Evolutionary conservation across 92 coral and sea anemone species (phyloP).

Genomic region (Plumapathes pennacea): DNA sequence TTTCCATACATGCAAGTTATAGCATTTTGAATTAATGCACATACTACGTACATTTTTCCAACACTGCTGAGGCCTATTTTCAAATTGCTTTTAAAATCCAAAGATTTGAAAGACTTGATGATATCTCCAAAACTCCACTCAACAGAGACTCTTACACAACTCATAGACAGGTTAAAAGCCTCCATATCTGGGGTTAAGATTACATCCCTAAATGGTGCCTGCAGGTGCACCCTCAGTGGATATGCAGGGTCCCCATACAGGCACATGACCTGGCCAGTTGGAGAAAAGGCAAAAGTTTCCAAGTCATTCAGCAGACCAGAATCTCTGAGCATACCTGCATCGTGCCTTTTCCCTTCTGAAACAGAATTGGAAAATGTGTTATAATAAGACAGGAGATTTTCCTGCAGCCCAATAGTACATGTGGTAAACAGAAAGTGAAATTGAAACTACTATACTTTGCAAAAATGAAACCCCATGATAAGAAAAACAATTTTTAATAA

Average conservation of each 20-base stretch:
- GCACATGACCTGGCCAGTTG: constrained; percentile 19
- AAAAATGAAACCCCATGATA: too few relatives aligned
- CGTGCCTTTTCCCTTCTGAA: constrained; percentile 7
- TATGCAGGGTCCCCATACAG: constrained; percentile 28
- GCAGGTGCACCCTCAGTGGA: constrained; percentile 18
- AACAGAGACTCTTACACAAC: constrained; percentile 7
- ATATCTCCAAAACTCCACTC: constrained; percentile 12
- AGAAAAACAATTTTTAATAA: too few relatives aligned
- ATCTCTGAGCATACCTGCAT: constrained; percentile 14
- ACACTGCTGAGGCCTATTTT: constrained; percentile 20
- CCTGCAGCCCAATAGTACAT: too few relatives aligned
- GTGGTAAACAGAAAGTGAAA: too few relatives aligned
- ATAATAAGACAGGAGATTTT: too few relatives aligned
- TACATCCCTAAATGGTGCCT: constrained; percentile 14
- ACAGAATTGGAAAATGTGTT: too few relatives aligned
- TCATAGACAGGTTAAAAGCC: constrained; percentile 15
- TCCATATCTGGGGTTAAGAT: constrained; percentile 10
- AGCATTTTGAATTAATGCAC: constrained; percentile 15
- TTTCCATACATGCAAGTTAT: constrained; percentile 28
- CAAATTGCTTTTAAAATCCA: constrained; percentile 28
- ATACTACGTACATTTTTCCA: constrained; percentile 28
- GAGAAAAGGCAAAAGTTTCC: constrained; percentile 3
- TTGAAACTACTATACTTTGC: too few relatives aligned
- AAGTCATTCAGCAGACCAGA: constrained; percentile 26
- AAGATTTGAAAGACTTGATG: constrained; percentile 3